Percentiles rank a stretch among this genome's conserved stretches.
Evolutionary conservation across 2,113 vertebrate species (phyloP).

Genomic region (Zapornia atra): DNA sequence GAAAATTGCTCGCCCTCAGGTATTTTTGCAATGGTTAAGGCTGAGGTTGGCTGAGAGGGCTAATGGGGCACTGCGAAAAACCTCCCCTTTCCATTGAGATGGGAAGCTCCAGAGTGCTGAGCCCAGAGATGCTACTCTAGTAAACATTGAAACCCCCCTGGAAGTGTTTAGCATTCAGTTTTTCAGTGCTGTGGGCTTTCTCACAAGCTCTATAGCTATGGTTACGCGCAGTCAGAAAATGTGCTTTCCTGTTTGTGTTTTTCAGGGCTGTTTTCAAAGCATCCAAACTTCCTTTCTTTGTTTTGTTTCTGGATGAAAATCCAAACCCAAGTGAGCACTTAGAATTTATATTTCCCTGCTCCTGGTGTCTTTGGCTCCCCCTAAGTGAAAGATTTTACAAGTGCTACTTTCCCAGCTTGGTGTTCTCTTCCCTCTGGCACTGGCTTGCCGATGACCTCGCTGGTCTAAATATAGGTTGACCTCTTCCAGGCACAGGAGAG

Average conservation of each 20-base stretch:
- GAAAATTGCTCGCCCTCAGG: background rate
- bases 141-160: background rate
- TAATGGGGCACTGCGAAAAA: background rate
- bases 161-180: background rate
- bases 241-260: background rate
- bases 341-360: background rate
- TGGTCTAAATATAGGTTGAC: background rate
- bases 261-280: background rate
- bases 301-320: background rate
- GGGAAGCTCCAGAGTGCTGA: background rate
- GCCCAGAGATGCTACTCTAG: background rate
- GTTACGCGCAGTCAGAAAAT: background rate
- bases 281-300: background rate
- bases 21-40: background rate
- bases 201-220: background rate
- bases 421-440: background rate
- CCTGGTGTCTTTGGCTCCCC: background rate
- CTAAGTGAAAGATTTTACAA: background rate
- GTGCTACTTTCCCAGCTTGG: background rate
- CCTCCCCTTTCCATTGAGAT: background rate
- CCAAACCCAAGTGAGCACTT: background rate
- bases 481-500: background rate
- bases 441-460: background rate
- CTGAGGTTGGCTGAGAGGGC: background rate
- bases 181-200: background rate